Evolutionary conservation across 2,113 vertebrate genomes (phyloP).

Genomic region (Campylomormyrus tamandua): DNA sequence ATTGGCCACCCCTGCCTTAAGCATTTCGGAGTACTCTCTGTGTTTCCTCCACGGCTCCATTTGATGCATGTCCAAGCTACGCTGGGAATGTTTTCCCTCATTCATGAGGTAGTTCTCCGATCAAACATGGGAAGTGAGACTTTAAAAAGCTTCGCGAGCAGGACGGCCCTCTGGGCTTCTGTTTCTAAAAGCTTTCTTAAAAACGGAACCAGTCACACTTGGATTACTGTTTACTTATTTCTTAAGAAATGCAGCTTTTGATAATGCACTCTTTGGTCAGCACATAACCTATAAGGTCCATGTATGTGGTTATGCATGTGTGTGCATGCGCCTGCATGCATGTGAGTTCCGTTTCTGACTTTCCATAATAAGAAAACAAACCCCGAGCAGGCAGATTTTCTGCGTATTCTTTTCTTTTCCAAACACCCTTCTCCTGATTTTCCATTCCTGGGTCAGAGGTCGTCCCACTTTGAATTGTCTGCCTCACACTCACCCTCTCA

Average conservation of each 20-base stretch:
- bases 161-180: not conserved
- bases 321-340: not conserved
- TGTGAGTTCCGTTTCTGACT: not conserved
- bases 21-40: not conserved
- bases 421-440: not conserved
- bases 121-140: constrained; percentile 57
- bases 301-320: not conserved
- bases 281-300: not conserved
- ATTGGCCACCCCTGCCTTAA: not conserved
- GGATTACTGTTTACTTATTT: not conserved
- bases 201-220: constrained; percentile 18
- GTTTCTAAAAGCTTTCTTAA: constrained; percentile 21
- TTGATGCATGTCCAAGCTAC: constrained; percentile 64
- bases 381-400: not conserved
- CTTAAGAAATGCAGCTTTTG: not conserved
- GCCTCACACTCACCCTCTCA: not conserved
- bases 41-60: constrained; percentile 34
- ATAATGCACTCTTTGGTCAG: not conserved
- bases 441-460: not conserved
- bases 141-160: constrained; percentile 36
- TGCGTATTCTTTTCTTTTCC: not conserved
- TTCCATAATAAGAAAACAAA: not conserved
- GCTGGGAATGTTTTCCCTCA: constrained; percentile 54
- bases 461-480: not conserved
- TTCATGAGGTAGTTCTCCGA: constrained; percentile 38